These are phyloP conservation scores for Chelon auratus DNA, from an alignment of 2,797 vertebrate genomes.

Conservation along the genomic window DNA sequence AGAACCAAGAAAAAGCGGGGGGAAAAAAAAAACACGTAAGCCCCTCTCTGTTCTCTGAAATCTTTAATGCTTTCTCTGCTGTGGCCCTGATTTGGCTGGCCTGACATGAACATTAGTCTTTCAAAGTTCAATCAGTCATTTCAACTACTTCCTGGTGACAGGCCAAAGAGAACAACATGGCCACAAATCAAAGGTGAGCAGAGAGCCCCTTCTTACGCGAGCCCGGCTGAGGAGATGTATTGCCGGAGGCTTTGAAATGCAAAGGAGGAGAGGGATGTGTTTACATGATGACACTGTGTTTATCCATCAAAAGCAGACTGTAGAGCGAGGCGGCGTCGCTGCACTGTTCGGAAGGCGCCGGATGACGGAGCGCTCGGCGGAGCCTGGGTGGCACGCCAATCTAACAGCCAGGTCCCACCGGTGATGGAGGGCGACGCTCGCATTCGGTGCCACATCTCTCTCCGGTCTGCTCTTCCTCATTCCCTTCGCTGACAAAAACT, in stretches of 20 bases:
- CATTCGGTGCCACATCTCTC: constrained; percentile 63
- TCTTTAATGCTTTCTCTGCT: constrained; percentile 39
- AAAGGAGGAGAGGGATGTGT: constrained; percentile 80
- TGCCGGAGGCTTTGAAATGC: constrained; percentile 75
- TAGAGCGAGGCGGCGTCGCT: constrained; percentile 53
- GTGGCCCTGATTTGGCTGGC: constrained; percentile 48
- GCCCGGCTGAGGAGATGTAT: constrained; percentile 72
- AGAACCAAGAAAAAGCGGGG: constrained; percentile 21
- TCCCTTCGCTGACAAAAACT: constrained; percentile 32
- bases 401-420: constrained; percentile 56
- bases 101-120: constrained; percentile 75
- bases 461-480: constrained; percentile 36
- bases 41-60: constrained; percentile 38
- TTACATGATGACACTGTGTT: constrained; percentile 77
- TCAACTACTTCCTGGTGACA: constrained; percentile 73
- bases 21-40: too few relatives aligned
- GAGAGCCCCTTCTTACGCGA: constrained; percentile 47
- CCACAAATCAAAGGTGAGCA: constrained; percentile 80
- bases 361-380: constrained; percentile 62
- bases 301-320: constrained; percentile 79
- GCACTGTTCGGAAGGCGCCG: constrained; percentile 67
- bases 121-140: constrained; percentile 80
- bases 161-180: constrained; percentile 77
- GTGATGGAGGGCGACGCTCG: constrained; percentile 63
- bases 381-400: constrained; percentile 67